Conservation (phyloP, 2,113 vertebrate genomes). For the Tachuris rubrigastra region DNA sequence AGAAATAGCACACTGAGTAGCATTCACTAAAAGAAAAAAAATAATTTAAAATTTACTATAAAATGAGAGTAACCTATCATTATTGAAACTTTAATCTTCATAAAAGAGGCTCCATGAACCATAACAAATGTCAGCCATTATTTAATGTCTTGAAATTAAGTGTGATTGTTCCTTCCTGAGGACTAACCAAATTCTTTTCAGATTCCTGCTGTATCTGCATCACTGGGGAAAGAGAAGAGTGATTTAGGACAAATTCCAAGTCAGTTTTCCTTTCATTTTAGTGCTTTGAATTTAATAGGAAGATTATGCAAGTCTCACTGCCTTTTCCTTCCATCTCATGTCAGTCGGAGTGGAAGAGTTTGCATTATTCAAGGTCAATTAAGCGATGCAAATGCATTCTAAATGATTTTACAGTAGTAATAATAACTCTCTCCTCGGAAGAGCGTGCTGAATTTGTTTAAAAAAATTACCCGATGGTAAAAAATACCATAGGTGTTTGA, state of each 20-base stretch:
- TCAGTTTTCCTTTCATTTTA: conserved; percentile 3
- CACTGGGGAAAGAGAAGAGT: not conserved
- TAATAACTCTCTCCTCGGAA: not conserved
- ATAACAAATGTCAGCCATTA: not conserved
- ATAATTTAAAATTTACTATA: not conserved
- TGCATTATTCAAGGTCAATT: conserved; percentile 56
- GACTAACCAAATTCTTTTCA: not conserved
- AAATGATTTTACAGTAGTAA: conserved; percentile 43
- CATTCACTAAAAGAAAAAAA: not conserved
- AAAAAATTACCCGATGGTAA: not conserved
- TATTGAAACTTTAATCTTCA: not conserved
- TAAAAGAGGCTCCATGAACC: not conserved
- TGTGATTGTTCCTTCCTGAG: not conserved
- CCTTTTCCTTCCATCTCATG: conserved; percentile 12
- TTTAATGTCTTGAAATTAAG: not conserved
- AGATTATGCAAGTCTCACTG: conserved; percentile 23
- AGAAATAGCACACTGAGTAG: not conserved
- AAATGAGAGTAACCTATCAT: not conserved
- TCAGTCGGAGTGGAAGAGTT: not conserved
- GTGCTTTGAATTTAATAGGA: conserved; percentile 4
- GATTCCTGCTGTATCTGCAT: not conserved
- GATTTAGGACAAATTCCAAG: not conserved
- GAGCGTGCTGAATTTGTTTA: not conserved
- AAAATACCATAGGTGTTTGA: not conserved
- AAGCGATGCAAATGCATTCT: conserved; percentile 51